Evolutionary conservation across 2,113 vertebrate genomes (phyloP).

Genomic region (Myotis lucifugus): DNA sequence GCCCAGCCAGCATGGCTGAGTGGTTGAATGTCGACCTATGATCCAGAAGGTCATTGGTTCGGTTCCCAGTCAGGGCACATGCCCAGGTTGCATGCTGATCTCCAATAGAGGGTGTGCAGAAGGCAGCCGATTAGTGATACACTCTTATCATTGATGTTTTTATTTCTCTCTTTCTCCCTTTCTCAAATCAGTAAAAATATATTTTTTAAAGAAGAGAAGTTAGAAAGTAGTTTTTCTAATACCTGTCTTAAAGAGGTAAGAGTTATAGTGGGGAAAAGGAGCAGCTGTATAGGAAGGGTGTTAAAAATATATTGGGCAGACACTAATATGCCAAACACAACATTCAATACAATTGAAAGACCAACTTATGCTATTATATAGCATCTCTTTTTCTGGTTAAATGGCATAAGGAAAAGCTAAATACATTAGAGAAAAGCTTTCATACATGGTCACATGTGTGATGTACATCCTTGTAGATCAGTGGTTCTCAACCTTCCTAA

Average conservation of each 20-base stretch:
- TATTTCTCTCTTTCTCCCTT: too few relatives aligned
- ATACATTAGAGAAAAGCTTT: background rate
- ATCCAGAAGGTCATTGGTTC: too few relatives aligned
- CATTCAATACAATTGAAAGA: background rate
- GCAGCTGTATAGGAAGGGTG: background rate
- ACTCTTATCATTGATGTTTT: too few relatives aligned
- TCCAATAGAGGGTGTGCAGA: too few relatives aligned
- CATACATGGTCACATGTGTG: background rate
- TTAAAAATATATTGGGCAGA: background rate
- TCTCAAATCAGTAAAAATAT: too few relatives aligned
- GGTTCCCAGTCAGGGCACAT: too few relatives aligned
- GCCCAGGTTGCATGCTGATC: too few relatives aligned
- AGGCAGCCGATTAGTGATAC: too few relatives aligned
- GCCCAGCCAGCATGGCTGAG: too few relatives aligned
- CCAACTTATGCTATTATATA: background rate
- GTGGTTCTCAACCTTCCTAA: too few relatives aligned
- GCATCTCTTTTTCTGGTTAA: background rate
- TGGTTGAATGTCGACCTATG: too few relatives aligned
- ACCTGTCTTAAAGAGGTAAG: background rate
- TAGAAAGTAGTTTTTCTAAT: background rate
- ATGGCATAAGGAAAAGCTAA: background rate
- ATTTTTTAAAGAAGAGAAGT: background rate
- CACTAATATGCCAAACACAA: background rate
- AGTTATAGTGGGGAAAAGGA: background rate
- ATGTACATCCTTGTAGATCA: background rate